phyloP scores from a whole-genome alignment of 1,140 invertebrate genomes.

The Brevipalpus yothersi region DNA sequence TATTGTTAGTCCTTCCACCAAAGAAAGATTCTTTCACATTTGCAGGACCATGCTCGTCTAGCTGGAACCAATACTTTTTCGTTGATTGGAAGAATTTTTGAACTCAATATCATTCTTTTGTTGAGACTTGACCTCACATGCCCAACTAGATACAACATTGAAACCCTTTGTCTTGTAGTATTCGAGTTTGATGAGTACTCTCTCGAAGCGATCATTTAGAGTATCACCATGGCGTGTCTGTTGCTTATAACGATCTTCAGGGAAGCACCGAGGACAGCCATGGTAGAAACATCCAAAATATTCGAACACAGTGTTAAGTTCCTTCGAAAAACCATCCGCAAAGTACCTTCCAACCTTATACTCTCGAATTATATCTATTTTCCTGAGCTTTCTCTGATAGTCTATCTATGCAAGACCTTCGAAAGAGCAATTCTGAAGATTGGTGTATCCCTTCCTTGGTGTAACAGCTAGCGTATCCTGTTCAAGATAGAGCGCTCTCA shows the following conservation, averaged over 20 bases:
- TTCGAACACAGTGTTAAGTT: not conserved
- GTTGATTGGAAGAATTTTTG: not conserved
- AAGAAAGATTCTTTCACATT: not conserved
- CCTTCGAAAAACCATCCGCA: not conserved
- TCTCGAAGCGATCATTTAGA: not conserved
- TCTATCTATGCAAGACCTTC: too few species aligned
- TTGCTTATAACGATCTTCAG: not conserved
- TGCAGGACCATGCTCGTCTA: not conserved
- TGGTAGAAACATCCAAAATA: not conserved
- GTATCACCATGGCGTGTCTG: not conserved
- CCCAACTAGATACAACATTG: not conserved
- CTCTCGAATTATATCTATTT: not conserved
- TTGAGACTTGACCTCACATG: not conserved
- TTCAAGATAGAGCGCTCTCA: not conserved
- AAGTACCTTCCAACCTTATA: not conserved
- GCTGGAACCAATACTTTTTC: not conserved
- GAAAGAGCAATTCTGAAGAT: too few species aligned
- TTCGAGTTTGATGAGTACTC: not conserved
- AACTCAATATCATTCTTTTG: not conserved
- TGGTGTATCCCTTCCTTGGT: not conserved
- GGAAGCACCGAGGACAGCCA: not conserved
- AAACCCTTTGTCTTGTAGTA: not conserved
- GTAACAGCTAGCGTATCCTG: not conserved
- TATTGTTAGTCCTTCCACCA: slow-evolving; percentile 17
- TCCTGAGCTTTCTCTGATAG: too few species aligned